Conservation (phyloP, 2,888 invertebrate species). For the Tiphia femorata region DNA sequence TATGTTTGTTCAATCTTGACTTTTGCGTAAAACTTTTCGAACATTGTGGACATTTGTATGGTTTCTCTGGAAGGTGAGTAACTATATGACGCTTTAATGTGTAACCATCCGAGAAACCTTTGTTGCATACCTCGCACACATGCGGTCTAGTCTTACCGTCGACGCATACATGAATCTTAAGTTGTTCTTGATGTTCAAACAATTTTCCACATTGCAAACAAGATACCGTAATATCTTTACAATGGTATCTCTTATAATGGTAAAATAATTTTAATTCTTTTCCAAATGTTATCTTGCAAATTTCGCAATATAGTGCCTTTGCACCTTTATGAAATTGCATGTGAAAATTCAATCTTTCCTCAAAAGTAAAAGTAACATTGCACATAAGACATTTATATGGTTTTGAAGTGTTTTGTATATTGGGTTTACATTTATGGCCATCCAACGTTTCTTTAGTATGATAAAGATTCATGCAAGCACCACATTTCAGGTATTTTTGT, state of each 20-base stretch:
- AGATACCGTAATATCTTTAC: slow-evolving; percentile 44
- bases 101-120: slow-evolving; percentile 57
- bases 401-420: slow-evolving; percentile 45
- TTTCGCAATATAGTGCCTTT: slow-evolving; percentile 49
- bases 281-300: slow-evolving; percentile 52
- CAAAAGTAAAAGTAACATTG: slow-evolving; percentile 48
- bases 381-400: slow-evolving; percentile 50
- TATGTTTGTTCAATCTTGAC: slow-evolving; percentile 54
- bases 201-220: slow-evolving; percentile 57
- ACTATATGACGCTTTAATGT: slow-evolving; percentile 56
- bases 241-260: slow-evolving; percentile 57
- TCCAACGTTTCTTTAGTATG: slow-evolving; percentile 52
- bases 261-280: slow-evolving; percentile 55
- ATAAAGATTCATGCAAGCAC: slow-evolving; percentile 58
- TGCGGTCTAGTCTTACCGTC: slow-evolving; percentile 56
- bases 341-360: slow-evolving; percentile 55
- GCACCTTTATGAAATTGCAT: slow-evolving; percentile 49
- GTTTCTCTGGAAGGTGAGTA: slow-evolving; percentile 57
- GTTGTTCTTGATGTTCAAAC: slow-evolving; percentile 44
- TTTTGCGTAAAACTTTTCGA: slow-evolving; percentile 58
- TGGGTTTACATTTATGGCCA: slow-evolving; percentile 54
- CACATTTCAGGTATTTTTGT: slow-evolving; percentile 54
- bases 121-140: slow-evolving; percentile 55
- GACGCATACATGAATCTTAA: slow-evolving; percentile 47
- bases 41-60: slow-evolving; percentile 54